Conservation (phyloP, 2,113 vertebrate species). For the Leptodactylus fuscus region DNA sequence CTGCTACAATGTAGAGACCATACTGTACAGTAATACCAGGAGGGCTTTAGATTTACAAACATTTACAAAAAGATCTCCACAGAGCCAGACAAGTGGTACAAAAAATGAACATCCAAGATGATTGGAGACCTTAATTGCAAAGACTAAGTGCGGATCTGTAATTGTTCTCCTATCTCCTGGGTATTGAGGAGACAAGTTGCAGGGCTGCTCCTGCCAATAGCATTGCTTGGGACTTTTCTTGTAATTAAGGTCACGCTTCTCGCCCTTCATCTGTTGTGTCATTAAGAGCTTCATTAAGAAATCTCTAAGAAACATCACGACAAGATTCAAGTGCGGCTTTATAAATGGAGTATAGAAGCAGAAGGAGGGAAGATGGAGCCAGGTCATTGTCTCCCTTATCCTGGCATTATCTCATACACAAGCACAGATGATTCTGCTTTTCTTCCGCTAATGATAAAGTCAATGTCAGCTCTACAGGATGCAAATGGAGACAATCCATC, state of each 20-base stretch:
- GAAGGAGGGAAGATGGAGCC: slow-evolving; percentile 65
- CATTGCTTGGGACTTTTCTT: background rate
- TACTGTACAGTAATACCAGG: background rate
- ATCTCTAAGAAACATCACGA: slow-evolving; percentile 58
- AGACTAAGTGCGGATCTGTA: slow-evolving; percentile 33
- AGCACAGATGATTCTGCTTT: slow-evolving; percentile 67
- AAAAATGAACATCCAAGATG: background rate
- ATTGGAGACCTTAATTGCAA: slow-evolving; percentile 16
- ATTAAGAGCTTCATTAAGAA: slow-evolving; percentile 62
- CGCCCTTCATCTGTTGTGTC: slow-evolving; percentile 27
- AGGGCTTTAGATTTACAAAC: background rate
- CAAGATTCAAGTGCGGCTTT: slow-evolving; percentile 53
- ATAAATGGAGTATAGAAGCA: slow-evolving; percentile 24
- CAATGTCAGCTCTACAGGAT: slow-evolving; percentile 65
- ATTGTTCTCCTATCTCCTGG: slow-evolving; percentile 36
- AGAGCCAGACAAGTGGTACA: background rate
- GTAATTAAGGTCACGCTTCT: slow-evolving; percentile 55
- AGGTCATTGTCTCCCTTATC: slow-evolving; percentile 67
- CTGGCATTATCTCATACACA: slow-evolving; percentile 63
- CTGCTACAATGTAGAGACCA: no score
- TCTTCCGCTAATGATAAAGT: slow-evolving; percentile 67
- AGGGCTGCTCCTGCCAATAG: slow-evolving; percentile 16
- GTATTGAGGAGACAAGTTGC: background rate
- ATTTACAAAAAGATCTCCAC: background rate
- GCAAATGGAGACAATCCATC: slow-evolving; percentile 66